Percentiles rank a stretch among this genome's conserved stretches.
Conservation (phyloP, 2,113 vertebrate species). For the Lepus europaeus region DNA sequence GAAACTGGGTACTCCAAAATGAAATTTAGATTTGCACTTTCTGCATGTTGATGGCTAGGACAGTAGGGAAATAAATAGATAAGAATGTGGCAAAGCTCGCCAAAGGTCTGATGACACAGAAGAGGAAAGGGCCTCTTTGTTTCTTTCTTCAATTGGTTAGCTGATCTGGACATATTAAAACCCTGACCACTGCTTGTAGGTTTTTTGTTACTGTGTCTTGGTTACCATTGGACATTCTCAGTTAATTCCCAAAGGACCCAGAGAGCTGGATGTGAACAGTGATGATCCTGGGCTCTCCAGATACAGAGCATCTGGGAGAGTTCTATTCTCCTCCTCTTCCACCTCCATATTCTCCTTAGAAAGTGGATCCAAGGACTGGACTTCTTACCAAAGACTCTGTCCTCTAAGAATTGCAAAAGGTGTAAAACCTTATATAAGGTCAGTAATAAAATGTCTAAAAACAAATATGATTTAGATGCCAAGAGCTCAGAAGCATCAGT, state of each 20-base stretch:
- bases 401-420: background rate
- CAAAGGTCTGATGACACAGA: background rate
- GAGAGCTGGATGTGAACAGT: fast-evolving
- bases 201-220: background rate
- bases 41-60: background rate
- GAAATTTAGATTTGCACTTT: background rate
- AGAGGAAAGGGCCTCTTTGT: background rate
- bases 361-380: background rate
- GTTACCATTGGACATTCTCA: background rate
- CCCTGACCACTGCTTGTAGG: background rate
- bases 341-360: background rate
- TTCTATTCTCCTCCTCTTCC: background rate
- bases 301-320: background rate
- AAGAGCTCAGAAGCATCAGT: background rate
- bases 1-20: background rate
- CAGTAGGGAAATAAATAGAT: background rate
- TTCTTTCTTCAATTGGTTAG: background rate
- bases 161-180: background rate
- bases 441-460: background rate
- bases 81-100: background rate
- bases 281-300: fast-evolving
- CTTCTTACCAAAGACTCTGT: background rate
- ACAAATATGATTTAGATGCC: background rate
- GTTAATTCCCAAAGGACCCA: background rate
- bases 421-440: background rate